phyloP scores from a whole-genome alignment of 2,888 invertebrate genomes.

The Conistra vaccinii region DNA sequence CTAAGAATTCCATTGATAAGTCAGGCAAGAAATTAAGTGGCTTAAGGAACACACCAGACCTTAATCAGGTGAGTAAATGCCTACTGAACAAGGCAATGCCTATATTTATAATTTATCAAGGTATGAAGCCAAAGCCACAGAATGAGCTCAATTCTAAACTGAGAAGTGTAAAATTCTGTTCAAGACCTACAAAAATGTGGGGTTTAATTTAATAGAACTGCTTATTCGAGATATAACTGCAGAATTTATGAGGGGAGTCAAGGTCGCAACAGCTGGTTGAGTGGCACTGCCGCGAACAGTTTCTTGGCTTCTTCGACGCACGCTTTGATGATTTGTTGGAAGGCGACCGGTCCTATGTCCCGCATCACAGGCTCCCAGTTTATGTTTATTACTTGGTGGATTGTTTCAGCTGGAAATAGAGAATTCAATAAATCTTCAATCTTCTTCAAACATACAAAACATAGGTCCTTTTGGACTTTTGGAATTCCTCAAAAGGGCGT shows the following conservation, averaged over 20 bases:
- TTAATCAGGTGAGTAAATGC: conserved; percentile 1
- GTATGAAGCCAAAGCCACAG: too few species aligned
- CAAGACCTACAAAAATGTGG: background rate
- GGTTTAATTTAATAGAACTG: background rate
- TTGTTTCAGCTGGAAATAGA: conserved; percentile 78
- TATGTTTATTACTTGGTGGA: conserved; percentile 84
- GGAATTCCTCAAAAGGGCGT: background rate
- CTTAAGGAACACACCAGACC: background rate
- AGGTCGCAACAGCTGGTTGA: conserved; percentile 76
- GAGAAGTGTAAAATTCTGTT: background rate
- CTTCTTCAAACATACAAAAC: background rate
- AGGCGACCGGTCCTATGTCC: conserved; percentile 87
- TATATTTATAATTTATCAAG: background rate
- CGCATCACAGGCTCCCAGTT: conserved; percentile 88
- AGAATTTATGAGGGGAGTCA: conserved; percentile 53
- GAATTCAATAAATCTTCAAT: too few species aligned
- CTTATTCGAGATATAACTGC: conserved; percentile 23
- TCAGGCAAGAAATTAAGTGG: background rate
- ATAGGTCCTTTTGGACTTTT: too few species aligned
- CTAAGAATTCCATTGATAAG: background rate
- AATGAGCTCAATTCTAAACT: background rate
- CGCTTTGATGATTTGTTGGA: conserved; percentile 85
- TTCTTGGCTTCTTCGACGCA: conserved; percentile 86
- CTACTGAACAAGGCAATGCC: background rate
- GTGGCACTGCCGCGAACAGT: conserved; percentile 84